These are phyloP conservation scores for Corydoras sp. DNA, from an alignment of 2,113 vertebrate genomes.

Conservation along the genomic window DNA sequence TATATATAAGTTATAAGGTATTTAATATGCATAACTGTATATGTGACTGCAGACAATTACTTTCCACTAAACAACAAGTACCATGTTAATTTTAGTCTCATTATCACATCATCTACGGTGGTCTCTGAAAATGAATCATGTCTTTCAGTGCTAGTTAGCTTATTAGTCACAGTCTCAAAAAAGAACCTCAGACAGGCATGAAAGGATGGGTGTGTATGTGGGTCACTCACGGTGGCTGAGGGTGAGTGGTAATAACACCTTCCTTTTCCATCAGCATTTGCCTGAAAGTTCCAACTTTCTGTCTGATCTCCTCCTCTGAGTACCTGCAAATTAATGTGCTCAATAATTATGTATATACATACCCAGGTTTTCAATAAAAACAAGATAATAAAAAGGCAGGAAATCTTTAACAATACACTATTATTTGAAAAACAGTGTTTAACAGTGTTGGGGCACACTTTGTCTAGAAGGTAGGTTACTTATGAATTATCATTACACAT, in stretches of 20 bases:
- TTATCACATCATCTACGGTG: neutral
- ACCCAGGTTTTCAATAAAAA: neutral
- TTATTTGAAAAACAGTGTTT: too few relatives aligned
- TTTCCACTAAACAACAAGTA: neutral
- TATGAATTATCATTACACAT: too few relatives aligned
- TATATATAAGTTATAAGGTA: too few relatives aligned
- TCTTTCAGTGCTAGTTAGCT: constrained; percentile 15
- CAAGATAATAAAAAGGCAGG: too few relatives aligned
- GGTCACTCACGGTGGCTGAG: constrained; percentile 79
- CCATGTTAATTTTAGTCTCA: neutral
- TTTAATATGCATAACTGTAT: neutral
- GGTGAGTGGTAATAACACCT: constrained; percentile 86
- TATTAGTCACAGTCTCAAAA: constrained; percentile 25
- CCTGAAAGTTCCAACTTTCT: constrained; percentile 95
- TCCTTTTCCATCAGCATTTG: constrained; percentile 99
- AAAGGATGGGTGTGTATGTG: neutral
- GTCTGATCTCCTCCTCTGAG: constrained; percentile 87
- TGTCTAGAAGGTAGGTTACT: too few relatives aligned
- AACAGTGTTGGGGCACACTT: too few relatives aligned
- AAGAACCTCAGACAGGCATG: neutral
- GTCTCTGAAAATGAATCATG: neutral
- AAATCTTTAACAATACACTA: too few relatives aligned
- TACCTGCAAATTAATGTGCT: constrained; percentile 66
- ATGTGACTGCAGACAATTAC: neutral
- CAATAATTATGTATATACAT: neutral